phyloP scores from a whole-genome alignment of 2,888 invertebrate species.

The Cantharis rustica region DNA sequence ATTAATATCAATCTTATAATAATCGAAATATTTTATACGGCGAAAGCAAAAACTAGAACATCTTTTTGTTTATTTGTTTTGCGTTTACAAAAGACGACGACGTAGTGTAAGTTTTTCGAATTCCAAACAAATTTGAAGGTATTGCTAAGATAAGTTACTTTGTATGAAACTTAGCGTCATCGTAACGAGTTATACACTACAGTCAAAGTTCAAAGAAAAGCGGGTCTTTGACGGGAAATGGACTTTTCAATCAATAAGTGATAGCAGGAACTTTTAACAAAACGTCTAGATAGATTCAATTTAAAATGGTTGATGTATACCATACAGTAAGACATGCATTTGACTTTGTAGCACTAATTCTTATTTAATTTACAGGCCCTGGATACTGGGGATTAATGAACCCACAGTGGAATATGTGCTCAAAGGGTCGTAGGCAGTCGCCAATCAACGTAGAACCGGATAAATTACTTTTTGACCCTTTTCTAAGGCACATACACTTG shows the following conservation, averaged over 20 bases:
- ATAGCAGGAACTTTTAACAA: slow-evolving; percentile 38
- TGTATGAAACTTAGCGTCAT: slow-evolving; percentile 38
- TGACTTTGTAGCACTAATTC: slow-evolving; percentile 7
- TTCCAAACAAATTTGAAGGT: slow-evolving; percentile 23
- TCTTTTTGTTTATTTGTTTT: slow-evolving; percentile 21
- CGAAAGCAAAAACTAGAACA: slow-evolving; percentile 1
- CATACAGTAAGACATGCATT: neutral
- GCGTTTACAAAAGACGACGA: slow-evolving; percentile 16
- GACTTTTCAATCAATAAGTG: slow-evolving; percentile 49
- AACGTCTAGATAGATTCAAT: slow-evolving; percentile 35
- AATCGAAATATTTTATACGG: neutral
- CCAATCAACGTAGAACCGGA: slow-evolving; percentile 97
- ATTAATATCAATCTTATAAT: neutral
- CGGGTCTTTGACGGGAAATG: slow-evolving; percentile 46
- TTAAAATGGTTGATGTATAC: slow-evolving; percentile 36
- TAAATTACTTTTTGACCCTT: slow-evolving; percentile 93
- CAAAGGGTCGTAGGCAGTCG: slow-evolving; percentile 93
- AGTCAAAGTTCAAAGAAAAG: slow-evolving; percentile 44
- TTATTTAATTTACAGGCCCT: slow-evolving; percentile 73
- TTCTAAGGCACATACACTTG: slow-evolving; percentile 86
- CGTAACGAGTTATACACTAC: slow-evolving; percentile 40
- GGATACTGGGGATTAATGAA: slow-evolving; percentile 98
- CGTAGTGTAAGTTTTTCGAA: slow-evolving; percentile 24
- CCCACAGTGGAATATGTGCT: slow-evolving; percentile 98
- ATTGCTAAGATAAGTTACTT: slow-evolving; percentile 32